Base-by-base conservation (phyloP, 2,888 invertebrate species). In the Epicampocera succincta region DNA sequence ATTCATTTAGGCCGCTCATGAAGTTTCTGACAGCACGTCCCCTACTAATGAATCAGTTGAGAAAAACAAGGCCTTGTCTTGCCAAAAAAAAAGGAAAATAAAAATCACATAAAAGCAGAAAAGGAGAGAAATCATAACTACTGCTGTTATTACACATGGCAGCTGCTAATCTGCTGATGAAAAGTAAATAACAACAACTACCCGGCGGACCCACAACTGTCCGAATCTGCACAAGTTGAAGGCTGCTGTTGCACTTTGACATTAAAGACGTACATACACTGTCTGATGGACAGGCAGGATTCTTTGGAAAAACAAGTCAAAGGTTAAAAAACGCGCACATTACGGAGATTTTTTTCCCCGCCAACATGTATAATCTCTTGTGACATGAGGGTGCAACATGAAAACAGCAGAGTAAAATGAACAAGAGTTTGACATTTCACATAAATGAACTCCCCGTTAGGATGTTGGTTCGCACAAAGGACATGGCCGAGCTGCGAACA, bases 111-210 rank as follows among this genome's bases (percentile, higher is more conserved):
- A 61, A 54, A 25, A 9, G n/a, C 33, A 17, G 38, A 61, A 75
- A 76, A 56, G 13, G 9, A 21, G 3, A 4, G 33, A 33, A 33
- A 72, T 81, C 68, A 73, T 77, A 76, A 66, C 72, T 44, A 65
- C 73, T 76, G 42, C 61, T 58, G 73, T 69, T 63, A 77, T 73
- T 73, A 80, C 80, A 83, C 15, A 83, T 83, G 84, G 72, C 84
- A 83, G 78, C 76, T 83, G 79, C 76, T 81, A 84, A 84, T 84
- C 84, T 72, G 81, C 61, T 83, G 48, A 29, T 56, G 33, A 50
- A 13, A 42, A 48, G 42, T 9, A 69, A 63, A 42, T 54, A 52
- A 42, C 61, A 73, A 17, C 19, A 50, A 54, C 52, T 46, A 11
- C 19, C 33, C n/a, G 46, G 38, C n/a, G 60, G 44, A 52, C 13